Conservation (phyloP, 2,888 invertebrate genomes). For the Timema podura region DNA sequence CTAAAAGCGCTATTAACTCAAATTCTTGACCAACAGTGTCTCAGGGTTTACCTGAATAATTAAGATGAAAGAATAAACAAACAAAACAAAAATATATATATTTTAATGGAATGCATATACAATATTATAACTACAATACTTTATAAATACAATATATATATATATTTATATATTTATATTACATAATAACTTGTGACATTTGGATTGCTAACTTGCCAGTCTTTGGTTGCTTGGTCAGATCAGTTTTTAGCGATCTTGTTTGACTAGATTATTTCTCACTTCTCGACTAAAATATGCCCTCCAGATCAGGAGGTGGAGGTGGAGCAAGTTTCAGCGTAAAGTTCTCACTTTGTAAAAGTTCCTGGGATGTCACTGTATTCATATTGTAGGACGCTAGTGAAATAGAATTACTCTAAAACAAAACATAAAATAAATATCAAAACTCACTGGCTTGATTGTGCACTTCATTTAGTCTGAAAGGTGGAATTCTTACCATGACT, state of each 20-base stretch:
- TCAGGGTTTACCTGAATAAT: not conserved
- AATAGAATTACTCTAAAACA: not conserved
- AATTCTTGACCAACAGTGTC: no score
- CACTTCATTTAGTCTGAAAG: no score
- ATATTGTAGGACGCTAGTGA: not conserved
- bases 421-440: no score
- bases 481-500: no score
- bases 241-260: not conserved
- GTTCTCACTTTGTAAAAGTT: constrained; percentile 27
- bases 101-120: constrained; percentile 11
- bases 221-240: not conserved
- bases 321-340: constrained; percentile 29
- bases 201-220: not conserved
- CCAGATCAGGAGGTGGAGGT: constrained; percentile 30
- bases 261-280: not conserved
- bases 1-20: no score
- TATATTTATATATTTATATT: constrained; percentile 7
- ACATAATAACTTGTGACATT: not conserved
- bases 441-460: no score
- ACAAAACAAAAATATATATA: not conserved
- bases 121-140: no score
- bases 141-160: no score
- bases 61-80: not conserved
- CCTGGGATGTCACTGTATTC: not conserved
- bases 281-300: constrained; percentile 28